Percentiles rank a stretch among this genome's conserved stretches.
Conservation (phyloP, 2,113 vertebrate species). For the Patagioenas fasciata region DNA sequence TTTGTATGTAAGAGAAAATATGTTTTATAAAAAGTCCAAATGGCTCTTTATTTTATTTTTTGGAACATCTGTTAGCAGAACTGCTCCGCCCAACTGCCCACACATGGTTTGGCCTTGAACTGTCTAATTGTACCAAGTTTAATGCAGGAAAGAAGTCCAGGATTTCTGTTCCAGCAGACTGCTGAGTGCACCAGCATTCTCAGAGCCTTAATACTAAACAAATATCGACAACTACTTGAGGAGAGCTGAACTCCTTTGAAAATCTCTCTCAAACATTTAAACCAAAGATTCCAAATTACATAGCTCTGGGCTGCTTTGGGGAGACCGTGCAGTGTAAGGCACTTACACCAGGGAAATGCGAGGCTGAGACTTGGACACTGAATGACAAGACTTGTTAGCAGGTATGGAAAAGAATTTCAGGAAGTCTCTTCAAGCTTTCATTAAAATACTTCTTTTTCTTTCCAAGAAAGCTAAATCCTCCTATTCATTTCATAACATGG, state of each 20-base stretch:
- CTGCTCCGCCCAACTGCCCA: neutral
- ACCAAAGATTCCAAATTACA: accelerated
- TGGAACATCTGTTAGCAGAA: neutral
- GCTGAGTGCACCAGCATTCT: neutral
- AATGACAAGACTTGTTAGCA: neutral
- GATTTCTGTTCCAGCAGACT: neutral
- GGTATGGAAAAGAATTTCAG: neutral
- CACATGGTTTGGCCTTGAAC: neutral
- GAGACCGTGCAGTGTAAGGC: neutral
- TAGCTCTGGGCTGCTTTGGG: neutral
- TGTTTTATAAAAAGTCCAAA: neutral
- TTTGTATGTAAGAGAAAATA: neutral
- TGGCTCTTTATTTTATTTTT: neutral
- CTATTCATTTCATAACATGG: neutral
- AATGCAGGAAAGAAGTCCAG: neutral
- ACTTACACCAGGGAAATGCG: accelerated
- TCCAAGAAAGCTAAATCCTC: neutral
- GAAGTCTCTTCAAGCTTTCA: neutral
- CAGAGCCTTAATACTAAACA: neutral
- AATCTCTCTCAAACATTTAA: neutral
- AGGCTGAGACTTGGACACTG: neutral
- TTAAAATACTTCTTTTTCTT: neutral
- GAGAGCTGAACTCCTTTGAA: neutral
- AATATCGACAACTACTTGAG: neutral
- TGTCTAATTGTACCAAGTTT: neutral